These are phyloP conservation scores for Ectemnius cavifrons DNA, from an alignment of 2,888 invertebrate species.

Conservation along the genomic window DNA sequence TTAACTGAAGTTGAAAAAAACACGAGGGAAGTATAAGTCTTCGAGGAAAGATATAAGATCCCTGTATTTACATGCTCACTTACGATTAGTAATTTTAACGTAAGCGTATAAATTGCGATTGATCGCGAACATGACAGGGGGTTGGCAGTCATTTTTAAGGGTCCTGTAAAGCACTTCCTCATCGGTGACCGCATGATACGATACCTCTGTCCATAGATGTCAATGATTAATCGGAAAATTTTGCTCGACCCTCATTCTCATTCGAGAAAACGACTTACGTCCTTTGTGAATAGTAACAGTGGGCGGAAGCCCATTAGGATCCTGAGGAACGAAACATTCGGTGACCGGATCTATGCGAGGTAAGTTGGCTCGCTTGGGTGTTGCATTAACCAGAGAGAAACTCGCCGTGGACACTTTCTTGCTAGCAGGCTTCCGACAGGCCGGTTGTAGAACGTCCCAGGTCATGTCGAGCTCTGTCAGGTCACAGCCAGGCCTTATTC, in stretches of 20 bases:
- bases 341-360: slow-evolving; percentile 79
- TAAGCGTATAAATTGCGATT: slow-evolving; percentile 87
- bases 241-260: background rate
- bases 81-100: slow-evolving; percentile 87
- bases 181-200: slow-evolving; percentile 81
- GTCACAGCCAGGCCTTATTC: slow-evolving; percentile 91
- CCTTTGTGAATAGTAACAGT: slow-evolving; percentile 80
- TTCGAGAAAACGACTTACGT: slow-evolving; percentile 71
- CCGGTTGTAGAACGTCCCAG: slow-evolving; percentile 79
- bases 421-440: slow-evolving; percentile 70
- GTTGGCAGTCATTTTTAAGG: slow-evolving; percentile 80
- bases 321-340: slow-evolving; percentile 80
- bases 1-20: slow-evolving; percentile 80
- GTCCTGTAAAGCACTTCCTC: slow-evolving; percentile 80
- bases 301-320: slow-evolving; percentile 80
- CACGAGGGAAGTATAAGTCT: background rate
- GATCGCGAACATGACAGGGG: slow-evolving; percentile 85
- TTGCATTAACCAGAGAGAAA: slow-evolving; percentile 58
- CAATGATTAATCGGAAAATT: too few relatives aligned
- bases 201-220: slow-evolving; percentile 75
- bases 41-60: background rate
- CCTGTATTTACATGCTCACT: slow-evolving; percentile 75
- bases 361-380: slow-evolving; percentile 71
- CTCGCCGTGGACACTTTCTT: slow-evolving; percentile 70
- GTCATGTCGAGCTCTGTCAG: slow-evolving; percentile 87